phyloP scores from a whole-genome alignment of 2,888 invertebrate genomes.

The Diploptera punctata region DNA sequence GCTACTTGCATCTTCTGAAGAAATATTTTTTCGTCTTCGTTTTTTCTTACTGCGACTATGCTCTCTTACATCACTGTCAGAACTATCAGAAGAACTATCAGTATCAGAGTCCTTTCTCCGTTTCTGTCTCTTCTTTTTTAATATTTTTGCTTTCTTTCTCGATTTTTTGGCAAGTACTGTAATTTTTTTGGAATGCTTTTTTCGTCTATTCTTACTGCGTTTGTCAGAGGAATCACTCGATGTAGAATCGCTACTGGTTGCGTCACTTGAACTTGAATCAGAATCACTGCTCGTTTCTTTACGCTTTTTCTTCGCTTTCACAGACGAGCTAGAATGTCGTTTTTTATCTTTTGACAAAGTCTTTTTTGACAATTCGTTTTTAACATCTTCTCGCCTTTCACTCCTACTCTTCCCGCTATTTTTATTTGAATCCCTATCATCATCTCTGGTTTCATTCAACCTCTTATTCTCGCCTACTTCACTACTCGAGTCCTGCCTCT shows the following conservation, averaged over 20 bases:
- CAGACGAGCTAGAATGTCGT: conserved; percentile 46
- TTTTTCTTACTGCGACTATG: background rate
- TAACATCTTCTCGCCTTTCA: conserved; percentile 28
- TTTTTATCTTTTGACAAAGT: conserved; percentile 41
- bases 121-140: background rate
- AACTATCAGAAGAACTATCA: conserved; percentile 3
- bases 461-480: background rate
- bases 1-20: background rate
- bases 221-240: conserved; percentile 41
- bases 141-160: background rate
- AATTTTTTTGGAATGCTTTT: background rate
- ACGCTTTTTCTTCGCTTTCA: conserved; percentile 45
- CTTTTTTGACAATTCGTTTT: conserved; percentile 25
- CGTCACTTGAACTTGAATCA: conserved; percentile 41
- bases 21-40: background rate
- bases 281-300: conserved; percentile 43
- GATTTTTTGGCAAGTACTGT: conserved; percentile 17
- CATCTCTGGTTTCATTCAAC: background rate
- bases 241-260: conserved; percentile 37
- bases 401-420: background rate
- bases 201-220: background rate
- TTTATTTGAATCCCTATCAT: background rate
- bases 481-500: background rate
- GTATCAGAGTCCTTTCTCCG: conserved; percentile 8
- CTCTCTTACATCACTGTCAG: background rate